Evolutionary conservation across 2,888 invertebrate genomes (phyloP).

Genomic region (Drosophila meridionalis): DNA sequence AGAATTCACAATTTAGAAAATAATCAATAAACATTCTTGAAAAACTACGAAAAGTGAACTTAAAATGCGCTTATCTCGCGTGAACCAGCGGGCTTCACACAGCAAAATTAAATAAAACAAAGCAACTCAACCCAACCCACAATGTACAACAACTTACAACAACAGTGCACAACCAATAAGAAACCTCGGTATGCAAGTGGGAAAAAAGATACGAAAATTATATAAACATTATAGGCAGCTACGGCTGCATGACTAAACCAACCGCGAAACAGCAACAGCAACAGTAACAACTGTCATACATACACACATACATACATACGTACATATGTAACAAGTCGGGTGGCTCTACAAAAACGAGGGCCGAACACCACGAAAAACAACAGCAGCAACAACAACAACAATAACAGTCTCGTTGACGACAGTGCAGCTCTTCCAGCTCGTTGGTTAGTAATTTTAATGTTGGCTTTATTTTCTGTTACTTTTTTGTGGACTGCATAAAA

Average conservation of each 20-base stretch:
- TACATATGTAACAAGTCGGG: conserved; percentile 71
- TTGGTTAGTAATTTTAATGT: conserved; percentile 65
- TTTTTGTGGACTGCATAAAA: conserved; percentile 53
- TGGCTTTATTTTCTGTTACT: conserved; percentile 60
- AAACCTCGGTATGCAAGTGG: conserved; percentile 69
- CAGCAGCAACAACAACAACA: conserved; percentile 15
- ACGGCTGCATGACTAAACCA: conserved; percentile 75
- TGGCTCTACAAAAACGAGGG: conserved; percentile 70
- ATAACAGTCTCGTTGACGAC: conserved; percentile 24
- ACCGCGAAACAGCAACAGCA: conserved; percentile 54
- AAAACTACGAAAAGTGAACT: not conserved
- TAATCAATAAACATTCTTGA: not conserved
- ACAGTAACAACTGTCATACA: conserved; percentile 26
- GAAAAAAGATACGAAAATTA: conserved; percentile 74
- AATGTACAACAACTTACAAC: conserved; percentile 27
- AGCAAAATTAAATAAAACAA: conserved; percentile 28
- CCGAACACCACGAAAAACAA: conserved; percentile 40
- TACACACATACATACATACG: no score
- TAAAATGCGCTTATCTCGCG: conserved; percentile 32
- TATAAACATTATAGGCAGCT: conserved; percentile 75
- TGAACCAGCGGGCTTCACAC: conserved; percentile 23
- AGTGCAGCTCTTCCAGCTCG: conserved; percentile 29
- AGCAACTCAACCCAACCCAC: conserved; percentile 57
- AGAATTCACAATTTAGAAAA: not conserved
- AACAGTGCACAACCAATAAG: conserved; percentile 54